Evolutionary conservation across 2,113 vertebrate genomes (phyloP), one percentile per base, ranked within the genome.

Genomic region (Sturnus vulgaris): DNA sequence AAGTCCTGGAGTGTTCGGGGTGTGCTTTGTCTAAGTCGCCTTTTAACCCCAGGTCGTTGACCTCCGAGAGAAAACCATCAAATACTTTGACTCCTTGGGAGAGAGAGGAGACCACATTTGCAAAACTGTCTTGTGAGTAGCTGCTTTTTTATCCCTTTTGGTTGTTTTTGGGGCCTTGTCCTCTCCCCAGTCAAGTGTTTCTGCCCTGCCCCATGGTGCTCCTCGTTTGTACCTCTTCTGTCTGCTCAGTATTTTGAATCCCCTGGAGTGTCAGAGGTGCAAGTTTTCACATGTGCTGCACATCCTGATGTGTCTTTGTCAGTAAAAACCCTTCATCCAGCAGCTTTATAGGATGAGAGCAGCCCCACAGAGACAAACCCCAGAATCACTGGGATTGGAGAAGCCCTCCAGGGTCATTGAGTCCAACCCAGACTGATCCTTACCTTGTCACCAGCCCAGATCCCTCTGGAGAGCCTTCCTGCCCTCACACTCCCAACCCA

Each of bases 41-140:
- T 85, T 96, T 83, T 77, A 33, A 77, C 96, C 47, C 46, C 91
- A 99, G 99, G 98, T 98, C 17, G 97, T 99, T 56, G 99, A 99
- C 87, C 84, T 99, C 24, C 98, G 97, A 88, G 97, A 97, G 84
- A 98, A 97, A 92, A 97, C 97, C 28, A 98, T 99, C 87, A 98
- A 93, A 73, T 98, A 98, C 30, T 98, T 98, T 46, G 99, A 99
- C 96, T 99, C 99, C 7, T 97, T 99, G 98, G 98, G 98, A 75
- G 98, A 98, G 91, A 98, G 97, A 47, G 98, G 99, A 28, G 97
- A 98, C 55, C 95, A 98, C 80, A 98, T 99, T 93, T 99, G 99
- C 93, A 91, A 95, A 81, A 95, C 97, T 88, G 78, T 99, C 81
- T 96, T 99, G 99, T 99, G 96, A 99, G 99, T 99, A 94, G 53